A percentile compares a stretch with the other conserved stretches of the same genome.
These are phyloP conservation scores for Sula dactylatra DNA, from an alignment of 2,113 vertebrate species.

Conservation along the genomic window DNA sequence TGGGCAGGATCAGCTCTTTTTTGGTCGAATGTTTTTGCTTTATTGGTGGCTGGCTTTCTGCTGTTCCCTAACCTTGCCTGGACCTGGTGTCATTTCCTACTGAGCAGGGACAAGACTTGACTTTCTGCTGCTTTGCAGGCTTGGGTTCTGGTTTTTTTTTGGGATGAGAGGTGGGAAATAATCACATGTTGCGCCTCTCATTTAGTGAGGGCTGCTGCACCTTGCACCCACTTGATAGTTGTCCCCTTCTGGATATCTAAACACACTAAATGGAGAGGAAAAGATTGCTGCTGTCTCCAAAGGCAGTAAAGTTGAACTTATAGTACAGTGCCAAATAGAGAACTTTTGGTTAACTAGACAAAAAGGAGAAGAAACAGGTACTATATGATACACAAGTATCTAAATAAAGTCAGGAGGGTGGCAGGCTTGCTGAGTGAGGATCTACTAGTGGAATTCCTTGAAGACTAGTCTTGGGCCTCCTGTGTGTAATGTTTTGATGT, in stretches of 20 bases:
- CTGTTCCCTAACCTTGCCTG: neutral
- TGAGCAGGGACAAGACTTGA: neutral
- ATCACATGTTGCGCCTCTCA: neutral
- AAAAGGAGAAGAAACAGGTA: neutral
- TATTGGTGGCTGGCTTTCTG: neutral
- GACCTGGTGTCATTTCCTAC: neutral
- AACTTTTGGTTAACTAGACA: neutral
- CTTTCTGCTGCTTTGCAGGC: neutral
- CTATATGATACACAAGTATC: rapidly evolving
- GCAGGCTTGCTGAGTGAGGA: neutral
- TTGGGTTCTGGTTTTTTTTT: neutral
- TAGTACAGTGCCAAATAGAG: neutral
- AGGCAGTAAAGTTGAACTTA: neutral
- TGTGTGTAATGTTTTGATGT: neutral
- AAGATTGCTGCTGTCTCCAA: neutral
- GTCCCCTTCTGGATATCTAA: neutral
- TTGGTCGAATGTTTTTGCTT: neutral
- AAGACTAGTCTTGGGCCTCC: neutral
- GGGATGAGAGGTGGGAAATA: neutral
- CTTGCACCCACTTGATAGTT: neutral
- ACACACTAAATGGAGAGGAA: neutral
- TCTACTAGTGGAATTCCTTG: neutral
- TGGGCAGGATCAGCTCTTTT: neutral
- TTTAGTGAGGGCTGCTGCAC: neutral
- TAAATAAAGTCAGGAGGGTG: neutral